Evolutionary conservation across 2,113 vertebrate species (phyloP).

Genomic region (Gymnogyps californianus): DNA sequence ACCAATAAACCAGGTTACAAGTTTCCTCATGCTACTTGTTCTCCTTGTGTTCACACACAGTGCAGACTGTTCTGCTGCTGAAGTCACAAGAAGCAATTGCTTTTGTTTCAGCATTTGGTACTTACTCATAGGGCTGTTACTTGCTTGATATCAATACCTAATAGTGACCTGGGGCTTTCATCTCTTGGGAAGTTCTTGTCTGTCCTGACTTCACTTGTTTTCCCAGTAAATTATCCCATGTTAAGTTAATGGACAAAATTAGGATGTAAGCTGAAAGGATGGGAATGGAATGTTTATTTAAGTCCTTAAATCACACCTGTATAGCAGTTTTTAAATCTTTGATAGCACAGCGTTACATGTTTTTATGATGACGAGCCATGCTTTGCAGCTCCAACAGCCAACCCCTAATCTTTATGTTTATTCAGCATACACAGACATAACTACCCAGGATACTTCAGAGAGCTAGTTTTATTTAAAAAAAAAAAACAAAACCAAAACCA

Average conservation of each 20-base stretch:
- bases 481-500: neutral
- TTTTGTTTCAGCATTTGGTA: neutral
- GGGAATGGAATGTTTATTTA: neutral
- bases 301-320: neutral
- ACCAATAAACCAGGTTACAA: no score
- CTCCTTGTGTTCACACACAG: rapidly evolving
- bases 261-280: neutral
- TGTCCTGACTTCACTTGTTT: neutral
- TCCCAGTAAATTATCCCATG: neutral
- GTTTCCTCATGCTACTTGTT: rapidly evolving
- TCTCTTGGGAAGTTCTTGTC: neutral
- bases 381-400: neutral
- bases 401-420: no score
- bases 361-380: rapidly evolving
- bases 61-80: no score
- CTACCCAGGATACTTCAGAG: neutral
- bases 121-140: rapidly evolving
- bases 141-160: rapidly evolving
- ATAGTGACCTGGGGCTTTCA: rapidly evolving
- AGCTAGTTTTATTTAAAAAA: neutral
- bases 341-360: rapidly evolving
- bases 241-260: neutral
- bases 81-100: rapidly evolving
- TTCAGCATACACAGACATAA: neutral
- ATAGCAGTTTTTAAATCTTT: rapidly evolving